Conservation (phyloP, 1,140 invertebrate genomes). For the Heliconius hewitsoni region DNA sequence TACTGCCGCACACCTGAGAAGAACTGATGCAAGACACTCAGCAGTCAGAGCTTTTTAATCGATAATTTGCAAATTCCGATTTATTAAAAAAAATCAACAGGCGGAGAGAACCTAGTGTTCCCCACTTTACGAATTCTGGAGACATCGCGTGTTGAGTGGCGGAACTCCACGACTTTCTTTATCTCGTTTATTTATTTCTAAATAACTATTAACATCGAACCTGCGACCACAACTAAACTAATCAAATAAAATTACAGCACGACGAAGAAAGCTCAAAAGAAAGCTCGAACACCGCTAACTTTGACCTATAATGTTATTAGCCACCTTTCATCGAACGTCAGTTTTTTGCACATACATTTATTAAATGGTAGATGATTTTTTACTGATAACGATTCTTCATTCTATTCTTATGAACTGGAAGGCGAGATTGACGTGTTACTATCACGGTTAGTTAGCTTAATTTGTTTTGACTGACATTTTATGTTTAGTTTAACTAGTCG, state of each 20-base stretch:
- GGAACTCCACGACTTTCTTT: no score
- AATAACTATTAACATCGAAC: neutral
- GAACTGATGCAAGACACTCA: no score
- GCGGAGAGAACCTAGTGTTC: no score
- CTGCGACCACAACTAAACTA: neutral
- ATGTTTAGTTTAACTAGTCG: neutral
- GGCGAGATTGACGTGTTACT: neutral
- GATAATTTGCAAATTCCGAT: no score
- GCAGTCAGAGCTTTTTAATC: no score
- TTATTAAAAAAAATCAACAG: no score
- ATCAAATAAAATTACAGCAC: neutral
- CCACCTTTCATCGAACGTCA: conserved; percentile 39
- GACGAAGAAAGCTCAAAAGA: neutral
- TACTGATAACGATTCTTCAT: neutral
- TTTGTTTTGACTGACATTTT: neutral
- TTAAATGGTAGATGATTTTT: conserved; percentile 29
- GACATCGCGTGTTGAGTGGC: no score
- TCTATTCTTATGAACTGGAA: neutral
- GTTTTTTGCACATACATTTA: conserved; percentile 37
- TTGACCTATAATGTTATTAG: conserved; percentile 47
- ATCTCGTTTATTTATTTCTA: no score
- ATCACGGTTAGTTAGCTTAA: conserved; percentile 6
- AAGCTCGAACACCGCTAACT: conserved; percentile 9
- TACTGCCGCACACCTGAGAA: no score
- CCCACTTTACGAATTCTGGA: no score